phyloP scores from a whole-genome alignment of 2,797 vertebrate genomes.

The Danio choprae region DNA sequence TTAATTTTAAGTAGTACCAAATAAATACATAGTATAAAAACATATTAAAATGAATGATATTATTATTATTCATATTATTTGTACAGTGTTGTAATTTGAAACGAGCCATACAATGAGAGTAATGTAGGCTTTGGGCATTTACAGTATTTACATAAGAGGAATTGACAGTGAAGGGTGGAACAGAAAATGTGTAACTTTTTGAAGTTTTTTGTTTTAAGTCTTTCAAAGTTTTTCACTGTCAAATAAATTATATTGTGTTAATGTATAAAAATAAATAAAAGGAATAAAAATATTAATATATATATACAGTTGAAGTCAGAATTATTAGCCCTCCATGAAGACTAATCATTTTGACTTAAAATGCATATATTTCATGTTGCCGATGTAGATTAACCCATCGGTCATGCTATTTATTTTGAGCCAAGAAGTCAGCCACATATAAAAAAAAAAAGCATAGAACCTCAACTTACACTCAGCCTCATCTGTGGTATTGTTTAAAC shows the following conservation, averaged over 20 bases:
- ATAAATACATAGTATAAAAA: no score
- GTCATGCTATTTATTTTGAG: constrained; percentile 5
- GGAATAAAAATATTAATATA: no score
- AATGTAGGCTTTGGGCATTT: neutral
- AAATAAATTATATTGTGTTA: no score
- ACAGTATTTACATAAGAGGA: neutral
- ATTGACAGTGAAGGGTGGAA: neutral
- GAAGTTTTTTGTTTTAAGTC: no score
- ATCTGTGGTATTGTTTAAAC: constrained; percentile 5
- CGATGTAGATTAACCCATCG: neutral
- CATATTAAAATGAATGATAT: no score
- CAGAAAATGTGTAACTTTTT: no score
- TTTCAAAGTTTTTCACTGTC: neutral
- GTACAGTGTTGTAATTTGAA: neutral
- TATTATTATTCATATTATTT: no score
- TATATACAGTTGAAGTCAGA: no score
- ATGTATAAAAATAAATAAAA: no score
- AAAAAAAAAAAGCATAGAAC: constrained; percentile 3
- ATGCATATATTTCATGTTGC: no score
- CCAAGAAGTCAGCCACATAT: neutral
- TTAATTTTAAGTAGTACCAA: neutral
- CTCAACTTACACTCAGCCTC: neutral
- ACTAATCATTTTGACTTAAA: no score
- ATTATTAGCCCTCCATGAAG: no score
- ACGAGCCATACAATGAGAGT: neutral